Conservation (phyloP, 2,797 vertebrate species). For the Gallinago solitaria region DNA sequence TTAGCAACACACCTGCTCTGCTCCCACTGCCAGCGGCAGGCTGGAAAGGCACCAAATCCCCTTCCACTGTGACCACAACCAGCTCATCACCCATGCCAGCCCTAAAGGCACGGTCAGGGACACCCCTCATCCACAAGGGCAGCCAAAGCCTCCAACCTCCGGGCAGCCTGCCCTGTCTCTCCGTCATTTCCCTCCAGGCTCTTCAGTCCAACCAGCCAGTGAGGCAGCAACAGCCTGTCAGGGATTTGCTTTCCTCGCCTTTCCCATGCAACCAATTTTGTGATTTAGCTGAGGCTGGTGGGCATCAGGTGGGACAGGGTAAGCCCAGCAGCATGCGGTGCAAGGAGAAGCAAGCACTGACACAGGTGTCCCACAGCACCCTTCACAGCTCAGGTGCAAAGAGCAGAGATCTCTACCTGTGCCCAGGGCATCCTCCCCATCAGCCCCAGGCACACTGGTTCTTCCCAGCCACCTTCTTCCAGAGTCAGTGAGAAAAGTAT, state of each 20-base stretch:
- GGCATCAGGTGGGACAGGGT: background rate
- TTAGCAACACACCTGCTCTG: constrained; percentile 60
- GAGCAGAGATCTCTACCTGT: background rate
- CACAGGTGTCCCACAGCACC: fast-evolving
- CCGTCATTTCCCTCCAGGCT: background rate
- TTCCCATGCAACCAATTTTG: background rate
- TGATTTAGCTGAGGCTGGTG: background rate
- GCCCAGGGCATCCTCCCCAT: background rate
- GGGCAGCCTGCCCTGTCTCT: constrained; percentile 10
- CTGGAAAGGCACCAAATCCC: constrained; percentile 14
- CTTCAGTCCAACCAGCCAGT: background rate
- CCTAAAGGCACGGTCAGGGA: background rate
- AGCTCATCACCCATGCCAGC: background rate
- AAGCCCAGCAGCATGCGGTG: background rate
- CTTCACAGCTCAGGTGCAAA: background rate
- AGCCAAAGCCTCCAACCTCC: background rate
- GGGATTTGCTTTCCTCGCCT: background rate
- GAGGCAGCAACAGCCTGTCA: background rate
- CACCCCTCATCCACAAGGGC: background rate
- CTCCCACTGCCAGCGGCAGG: background rate
- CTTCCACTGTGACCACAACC: background rate
- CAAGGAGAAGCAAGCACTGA: background rate
- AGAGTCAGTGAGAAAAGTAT: background rate
- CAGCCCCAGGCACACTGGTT: background rate
- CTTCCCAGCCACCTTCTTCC: background rate